Evolutionary conservation across 2,113 vertebrate species (phyloP).

Genomic region (Butorides virescens): DNA sequence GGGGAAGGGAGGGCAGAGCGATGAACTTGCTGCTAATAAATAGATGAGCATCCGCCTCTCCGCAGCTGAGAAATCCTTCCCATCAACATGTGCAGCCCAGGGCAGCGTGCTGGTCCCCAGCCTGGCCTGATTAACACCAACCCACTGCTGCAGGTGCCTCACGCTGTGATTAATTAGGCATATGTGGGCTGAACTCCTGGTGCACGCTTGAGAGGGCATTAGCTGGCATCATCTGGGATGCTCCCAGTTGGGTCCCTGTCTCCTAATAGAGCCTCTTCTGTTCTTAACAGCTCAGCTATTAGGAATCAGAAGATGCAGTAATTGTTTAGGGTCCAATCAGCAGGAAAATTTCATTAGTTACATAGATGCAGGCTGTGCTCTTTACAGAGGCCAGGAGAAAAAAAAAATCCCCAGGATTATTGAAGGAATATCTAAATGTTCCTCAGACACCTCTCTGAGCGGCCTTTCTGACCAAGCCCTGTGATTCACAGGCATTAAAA

Average conservation of each 20-base stretch:
- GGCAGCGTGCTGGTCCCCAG: background rate
- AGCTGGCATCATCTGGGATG: background rate
- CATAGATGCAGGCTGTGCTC: background rate
- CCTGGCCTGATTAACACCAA: background rate
- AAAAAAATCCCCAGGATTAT: background rate
- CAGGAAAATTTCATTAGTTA: conserved; percentile 9
- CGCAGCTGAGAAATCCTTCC: conserved; percentile 10
- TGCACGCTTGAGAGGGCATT: background rate
- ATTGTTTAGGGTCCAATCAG: background rate
- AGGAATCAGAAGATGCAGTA: background rate
- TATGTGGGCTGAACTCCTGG: background rate
- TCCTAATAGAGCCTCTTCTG: background rate
- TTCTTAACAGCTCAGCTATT: background rate
- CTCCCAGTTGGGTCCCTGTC: background rate
- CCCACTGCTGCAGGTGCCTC: background rate
- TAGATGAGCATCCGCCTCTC: background rate
- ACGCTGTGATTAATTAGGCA: conserved; percentile 5
- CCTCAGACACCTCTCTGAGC: background rate
- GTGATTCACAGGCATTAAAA: background rate
- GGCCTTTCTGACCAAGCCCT: background rate
- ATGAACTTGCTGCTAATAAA: background rate
- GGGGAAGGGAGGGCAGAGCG: background rate
- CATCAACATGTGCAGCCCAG: background rate
- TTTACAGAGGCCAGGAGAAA: background rate
- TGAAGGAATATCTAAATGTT: background rate